phyloP scores from a whole-genome alignment of 2,888 invertebrate species.

The Mimachlamys varia region DNA sequence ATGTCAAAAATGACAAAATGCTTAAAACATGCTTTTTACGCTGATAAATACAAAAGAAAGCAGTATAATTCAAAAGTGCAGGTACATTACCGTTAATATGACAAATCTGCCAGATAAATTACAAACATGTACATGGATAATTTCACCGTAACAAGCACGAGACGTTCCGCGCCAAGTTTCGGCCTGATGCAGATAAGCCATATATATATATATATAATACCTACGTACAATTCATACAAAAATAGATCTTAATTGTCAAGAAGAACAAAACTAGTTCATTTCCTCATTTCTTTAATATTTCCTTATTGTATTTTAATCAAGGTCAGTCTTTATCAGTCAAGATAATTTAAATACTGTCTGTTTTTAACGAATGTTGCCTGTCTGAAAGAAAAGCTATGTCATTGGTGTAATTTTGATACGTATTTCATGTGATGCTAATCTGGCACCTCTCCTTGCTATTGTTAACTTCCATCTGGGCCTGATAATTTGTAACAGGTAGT shows the following conservation, averaged over 20 bases:
- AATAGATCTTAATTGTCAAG: neutral
- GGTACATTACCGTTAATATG: neutral
- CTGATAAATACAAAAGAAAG: neutral
- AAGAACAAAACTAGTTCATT: neutral
- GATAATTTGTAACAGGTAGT: too few relatives aligned
- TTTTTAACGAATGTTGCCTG: neutral
- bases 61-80: neutral
- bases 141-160: neutral
- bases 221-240: neutral
- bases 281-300: conserved; percentile 13
- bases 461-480: too few relatives aligned
- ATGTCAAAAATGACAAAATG: neutral
- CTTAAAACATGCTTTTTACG: neutral
- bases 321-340: neutral
- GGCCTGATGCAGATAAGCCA: neutral
- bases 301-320: neutral
- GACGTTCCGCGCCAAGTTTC: neutral
- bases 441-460: neutral
- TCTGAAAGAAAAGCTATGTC: neutral
- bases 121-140: neutral
- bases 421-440: neutral
- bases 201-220: too few relatives aligned
- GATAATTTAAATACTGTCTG: neutral
- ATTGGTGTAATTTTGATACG: neutral
- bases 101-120: neutral